phyloP scores from a whole-genome alignment of 2,797 vertebrate genomes.

The Nannoperca obscura region DNA sequence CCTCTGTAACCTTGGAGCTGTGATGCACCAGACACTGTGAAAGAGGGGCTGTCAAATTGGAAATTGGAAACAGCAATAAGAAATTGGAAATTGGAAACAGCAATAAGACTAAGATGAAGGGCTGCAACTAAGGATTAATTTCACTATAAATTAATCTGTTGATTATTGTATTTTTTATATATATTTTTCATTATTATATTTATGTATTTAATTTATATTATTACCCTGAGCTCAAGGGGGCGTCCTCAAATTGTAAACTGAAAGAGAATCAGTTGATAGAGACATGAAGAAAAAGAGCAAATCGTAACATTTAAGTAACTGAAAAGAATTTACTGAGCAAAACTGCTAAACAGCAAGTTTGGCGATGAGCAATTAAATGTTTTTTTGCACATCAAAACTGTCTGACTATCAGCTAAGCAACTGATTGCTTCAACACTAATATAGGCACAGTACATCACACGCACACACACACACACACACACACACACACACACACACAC shows the following conservation, averaged over 20 bases:
- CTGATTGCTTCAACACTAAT: not conserved
- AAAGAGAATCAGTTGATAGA: not conserved
- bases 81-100: constrained; percentile 34
- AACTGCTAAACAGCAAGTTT: not conserved
- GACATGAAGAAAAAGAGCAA: not conserved
- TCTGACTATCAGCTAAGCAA: not conserved
- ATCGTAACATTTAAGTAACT: not conserved
- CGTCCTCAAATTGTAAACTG: not conserved
- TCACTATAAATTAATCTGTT: not conserved
- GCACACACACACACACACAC: too few species aligned
- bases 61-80: constrained; percentile 15
- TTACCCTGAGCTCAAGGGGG: not conserved
- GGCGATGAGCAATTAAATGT: not conserved
- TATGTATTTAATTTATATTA: not conserved
- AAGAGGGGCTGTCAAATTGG: constrained; percentile 36
- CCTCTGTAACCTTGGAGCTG: constrained; percentile 45
- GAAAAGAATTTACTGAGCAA: not conserved
- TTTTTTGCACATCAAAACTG: not conserved
- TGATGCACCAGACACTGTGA: constrained; percentile 12
- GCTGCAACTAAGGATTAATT: constrained; percentile 16
- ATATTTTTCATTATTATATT: too few species aligned
- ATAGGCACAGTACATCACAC: too few species aligned
- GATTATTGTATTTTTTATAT: not conserved
- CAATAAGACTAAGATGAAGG: constrained; percentile 9
- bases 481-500: not conserved